Evolutionary conservation across 2,113 vertebrate species (phyloP), one percentile per base, ranked within the genome.

Genomic region (Axis porcinus): DNA sequence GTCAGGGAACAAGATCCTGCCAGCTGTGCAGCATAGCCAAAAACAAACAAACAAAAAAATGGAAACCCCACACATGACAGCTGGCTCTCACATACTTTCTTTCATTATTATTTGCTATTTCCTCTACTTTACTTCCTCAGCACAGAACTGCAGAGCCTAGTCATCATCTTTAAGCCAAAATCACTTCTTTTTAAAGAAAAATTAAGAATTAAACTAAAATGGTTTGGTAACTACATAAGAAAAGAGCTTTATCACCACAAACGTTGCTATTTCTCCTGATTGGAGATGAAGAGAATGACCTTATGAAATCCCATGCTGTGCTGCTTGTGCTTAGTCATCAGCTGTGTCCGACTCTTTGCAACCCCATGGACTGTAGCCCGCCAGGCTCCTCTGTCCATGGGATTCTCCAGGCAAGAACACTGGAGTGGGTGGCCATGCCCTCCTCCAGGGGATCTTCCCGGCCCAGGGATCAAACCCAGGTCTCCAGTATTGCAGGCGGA

Each of bases 171-270:
- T 94, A 54, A 70, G 58, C 33, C 64, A 92, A 92, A 94, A 86
- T n/a, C 78, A 58, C 14, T 13, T 19, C 7, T 90, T 84, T 36
- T 4, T 1, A 4, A 4, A 30, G 47, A 88, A 91, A 78, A 90
- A 47, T 64, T 94, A 90, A 78, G n/a, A 89, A 85, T 86, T 91
- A 92, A 85, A 95, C 13, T 57, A 52, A 95, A 84, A 94, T 60
- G 8, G 64, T 54, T 94, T 70, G 82, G 67, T 17, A 83, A 36
- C 28, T 87, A 91, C 40, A 74, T 52, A 84, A 82, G 54, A 92
- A 50, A 87, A 84, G 76, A 93, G 14, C 55, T 81, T 64, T 87
- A 54, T 54, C 47, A 79, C 30, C 43, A 79, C 50, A 89, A 86
- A 64, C 15, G 23, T 79, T 54, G 30, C 55, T 91, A 47, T 85